Base-by-base conservation (phyloP, 2,797 vertebrate species). In the Staurois parvus region DNA sequence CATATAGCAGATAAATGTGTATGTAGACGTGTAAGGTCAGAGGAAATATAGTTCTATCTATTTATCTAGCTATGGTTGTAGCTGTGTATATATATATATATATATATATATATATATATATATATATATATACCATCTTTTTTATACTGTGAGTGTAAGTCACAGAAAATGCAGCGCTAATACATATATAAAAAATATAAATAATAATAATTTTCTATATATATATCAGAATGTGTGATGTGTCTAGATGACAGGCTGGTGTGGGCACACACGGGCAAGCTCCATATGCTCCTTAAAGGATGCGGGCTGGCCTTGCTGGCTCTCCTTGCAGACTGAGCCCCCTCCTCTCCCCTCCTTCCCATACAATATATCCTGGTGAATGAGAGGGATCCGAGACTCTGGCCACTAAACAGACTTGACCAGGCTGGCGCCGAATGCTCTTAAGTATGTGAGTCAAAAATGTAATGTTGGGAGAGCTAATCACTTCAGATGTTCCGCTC, bases 361-460 rank as follows among this genome's bases (percentile, higher is more conserved):
- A 30, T 86, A 28, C 77, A 76, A 28, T 86, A 76, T 88, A 88
- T 90, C 88, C 88, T 87, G 88, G 89, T 87, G 89, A 90, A 90
- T 76, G 91, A 89, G 86, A 90, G 88, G 81, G 89, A 89, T 90
- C 89, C 90, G 87, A 91, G 92, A 90, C 91, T 88, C 89, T 86
- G 89, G 89, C 88, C 91, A 89, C 91, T 90, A 86, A 87, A 85
- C 90, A 90, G 91, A 90, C 88, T 90, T 90, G 92, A 91, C 87
- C 83, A 89, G 87, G 73, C 93, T 91, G 94, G 94, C 93, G 93
- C 93, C 94, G 92, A 90, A 88, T 87, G 89, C 92, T 94, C 93
- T 94, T 92, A 92, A 90, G 90, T 92, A 89, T 91, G 91, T 93
- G 93, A 93, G 91, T 92, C 91, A 93, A 93, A 94, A 92, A 92